These are phyloP conservation scores for Drosophila meridionalis DNA, from an alignment of 2,888 invertebrate genomes.

Conservation along the genomic window DNA sequence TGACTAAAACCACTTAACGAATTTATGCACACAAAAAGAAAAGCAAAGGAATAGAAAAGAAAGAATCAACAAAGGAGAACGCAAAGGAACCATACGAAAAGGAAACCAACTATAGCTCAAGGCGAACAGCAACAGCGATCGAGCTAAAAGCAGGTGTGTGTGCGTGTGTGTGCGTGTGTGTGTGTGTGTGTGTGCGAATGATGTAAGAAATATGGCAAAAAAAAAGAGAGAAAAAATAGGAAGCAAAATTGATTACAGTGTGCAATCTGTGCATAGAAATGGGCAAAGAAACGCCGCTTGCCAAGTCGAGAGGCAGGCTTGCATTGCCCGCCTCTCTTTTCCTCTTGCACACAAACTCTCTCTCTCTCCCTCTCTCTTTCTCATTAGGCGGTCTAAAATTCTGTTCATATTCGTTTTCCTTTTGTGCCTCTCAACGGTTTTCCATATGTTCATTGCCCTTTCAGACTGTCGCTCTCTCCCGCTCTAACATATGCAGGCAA, in stretches of 20 bases:
- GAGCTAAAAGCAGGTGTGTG: slow-evolving; percentile 48
- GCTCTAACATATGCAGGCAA: neutral
- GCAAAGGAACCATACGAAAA: slow-evolving; percentile 23
- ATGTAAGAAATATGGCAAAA: slow-evolving; percentile 26
- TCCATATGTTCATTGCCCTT: slow-evolving; percentile 35
- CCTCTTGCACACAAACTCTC: neutral
- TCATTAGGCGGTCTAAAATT: slow-evolving; percentile 15
- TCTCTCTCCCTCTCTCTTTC: neutral
- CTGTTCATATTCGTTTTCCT: slow-evolving; percentile 26
- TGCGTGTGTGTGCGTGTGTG: slow-evolving; percentile 19
- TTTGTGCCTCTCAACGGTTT: slow-evolving; percentile 31
- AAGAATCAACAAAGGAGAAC: slow-evolving; percentile 33
- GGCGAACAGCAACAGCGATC: slow-evolving; percentile 38
- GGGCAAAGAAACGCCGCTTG: slow-evolving; percentile 29
- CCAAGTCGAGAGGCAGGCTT: slow-evolving; percentile 14
- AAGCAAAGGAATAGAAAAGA: slow-evolving; percentile 5
- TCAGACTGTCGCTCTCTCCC: slow-evolving; percentile 16
- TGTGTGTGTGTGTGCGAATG: slow-evolving; percentile 23
- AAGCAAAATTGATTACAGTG: slow-evolving; percentile 34
- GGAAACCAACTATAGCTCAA: slow-evolving; percentile 31
- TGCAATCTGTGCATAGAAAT: slow-evolving; percentile 37
- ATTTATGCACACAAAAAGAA: slow-evolving; percentile 27
- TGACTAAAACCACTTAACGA: slow-evolving; percentile 63
- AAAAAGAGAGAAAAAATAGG: slow-evolving; percentile 20
- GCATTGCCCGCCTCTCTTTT: slow-evolving; percentile 7